These are phyloP conservation scores for Sphenopsis melanotis DNA, from an alignment of 2,797 vertebrate genomes.

Conservation along the genomic window DNA sequence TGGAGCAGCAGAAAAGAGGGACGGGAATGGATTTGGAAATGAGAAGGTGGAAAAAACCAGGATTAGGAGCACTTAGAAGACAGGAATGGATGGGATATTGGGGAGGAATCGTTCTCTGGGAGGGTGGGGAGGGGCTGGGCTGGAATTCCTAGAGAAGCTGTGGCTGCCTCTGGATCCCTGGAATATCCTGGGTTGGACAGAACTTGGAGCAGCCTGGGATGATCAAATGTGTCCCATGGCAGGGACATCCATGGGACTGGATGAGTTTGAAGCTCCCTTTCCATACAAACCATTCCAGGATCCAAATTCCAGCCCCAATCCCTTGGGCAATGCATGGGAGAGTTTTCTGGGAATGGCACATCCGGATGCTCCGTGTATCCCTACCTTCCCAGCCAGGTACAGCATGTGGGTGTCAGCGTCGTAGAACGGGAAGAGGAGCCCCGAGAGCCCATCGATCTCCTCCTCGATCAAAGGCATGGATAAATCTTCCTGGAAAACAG, in stretches of 20 bases:
- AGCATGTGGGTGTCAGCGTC: constrained; percentile 97
- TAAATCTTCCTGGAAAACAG: constrained; percentile 85
- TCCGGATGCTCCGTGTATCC: accelerated
- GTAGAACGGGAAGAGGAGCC: constrained; percentile 94
- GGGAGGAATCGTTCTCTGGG: neutral
- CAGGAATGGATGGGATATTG: neutral
- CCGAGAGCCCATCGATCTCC: constrained; percentile 96
- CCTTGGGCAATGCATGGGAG: neutral
- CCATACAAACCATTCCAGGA: neutral
- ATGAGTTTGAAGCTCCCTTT: neutral
- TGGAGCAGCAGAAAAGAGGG: constrained; percentile 22
- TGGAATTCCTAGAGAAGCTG: neutral
- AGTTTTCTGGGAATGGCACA: neutral
- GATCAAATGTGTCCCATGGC: accelerated
- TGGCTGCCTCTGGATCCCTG: neutral
- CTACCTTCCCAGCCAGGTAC: constrained; percentile 95
- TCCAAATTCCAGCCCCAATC: neutral
- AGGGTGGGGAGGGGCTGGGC: neutral
- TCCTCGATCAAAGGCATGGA: constrained; percentile 93
- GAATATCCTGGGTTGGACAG: neutral
- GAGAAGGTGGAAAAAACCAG: accelerated
- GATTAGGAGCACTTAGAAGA: too few relatives aligned
- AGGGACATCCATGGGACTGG: neutral
- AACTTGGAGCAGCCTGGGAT: neutral
- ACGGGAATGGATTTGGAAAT: neutral